Evolutionary conservation across 2,113 vertebrate species (phyloP), one percentile per base, ranked within the genome.

Genomic region (Athene noctua): DNA sequence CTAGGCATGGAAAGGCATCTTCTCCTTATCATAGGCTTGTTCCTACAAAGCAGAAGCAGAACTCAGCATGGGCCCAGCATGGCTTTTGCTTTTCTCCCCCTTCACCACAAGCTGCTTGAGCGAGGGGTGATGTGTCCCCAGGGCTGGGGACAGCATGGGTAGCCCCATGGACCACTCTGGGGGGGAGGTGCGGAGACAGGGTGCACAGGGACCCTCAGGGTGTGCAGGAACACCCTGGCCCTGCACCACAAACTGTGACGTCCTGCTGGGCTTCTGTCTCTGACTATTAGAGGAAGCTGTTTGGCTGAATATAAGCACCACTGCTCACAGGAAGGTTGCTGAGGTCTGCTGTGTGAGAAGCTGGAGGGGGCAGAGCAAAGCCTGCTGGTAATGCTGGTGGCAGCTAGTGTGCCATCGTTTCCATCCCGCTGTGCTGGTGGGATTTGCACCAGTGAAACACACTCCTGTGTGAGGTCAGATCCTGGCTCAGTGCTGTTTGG

Each of bases 1-100:
- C 1, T 58, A 47, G 3, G 66, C 10, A 59, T 57, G 52, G 51
- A 78, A 51, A 51, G 14, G 42, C 52, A 86, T 54, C 30, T 73
- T 86, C 84, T 96, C 21, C 78, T 96, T 72, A 27, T 22, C 15
- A 1, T 27, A 44, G 40, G 9, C 30, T 77, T 27, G 20, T 25
- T 85, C 29, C 66, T 85, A 15, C 67, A 63, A 81, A 94, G 92
- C 91, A 96, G 91, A 96, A 97, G 94, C 73, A 79, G 83, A 91
- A 94, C 49, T 80, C 65, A 29, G 65, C 22, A 7, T 0, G 3
- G 71, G 36, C 13, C 27, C 5, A 2, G 11, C 15, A 42, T 0
- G 2, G 25, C 7, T 55, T 70, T 58, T 20, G 2, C 12, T 26
- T 68, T 68, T 73, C 32, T n/a, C 25, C 7, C 40, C 21, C 18